Base-by-base conservation (phyloP, 2,797 vertebrate genomes). In the Salarias fasciatus region DNA sequence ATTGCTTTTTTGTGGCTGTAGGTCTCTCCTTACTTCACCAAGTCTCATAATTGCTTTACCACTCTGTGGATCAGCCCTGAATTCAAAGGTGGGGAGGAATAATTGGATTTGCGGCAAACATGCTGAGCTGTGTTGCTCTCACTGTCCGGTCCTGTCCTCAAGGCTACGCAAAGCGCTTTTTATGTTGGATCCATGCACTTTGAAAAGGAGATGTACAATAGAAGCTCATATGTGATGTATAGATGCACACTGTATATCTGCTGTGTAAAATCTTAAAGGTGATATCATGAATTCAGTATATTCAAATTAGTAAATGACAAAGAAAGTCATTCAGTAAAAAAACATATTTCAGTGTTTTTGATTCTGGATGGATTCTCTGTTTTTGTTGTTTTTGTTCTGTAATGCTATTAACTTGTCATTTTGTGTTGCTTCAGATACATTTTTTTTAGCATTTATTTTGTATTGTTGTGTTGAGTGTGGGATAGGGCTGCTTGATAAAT, bases 61-160 rank as follows among this genome's bases (percentile, higher is more conserved):
- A 93, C 90, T 92, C 90, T 89, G 89, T 84, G 87, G 92, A 94
- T 93, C 88, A 85, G 89, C 86, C 92, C 90, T 92, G 91, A 91
- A 95, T 94, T 94, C 90, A 94, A 95, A 92, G 90, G 92, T 92
- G 92, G 86, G 86, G 89, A 92, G 91, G 91, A 93, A 93, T 94
- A 94, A 94, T 93, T 94, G 93, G 93, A 94, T 94, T 94, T 94
- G 90, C 90, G 85, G 91, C 88, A 94, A 94, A 94, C 93, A 94
- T 92, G 92, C 93, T 94, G 94, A 95, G 94, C 89, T 92, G 86
- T 92, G 93, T 91, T 91, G 80, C 90, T 92, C 84, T 91, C 82
- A 83, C 89, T 92, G 91, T 93, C 89, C 87, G 81, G 82, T 75
- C 82, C 76, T 88, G 83, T 94, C 92, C 93, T 93, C 75, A 29